Evolutionary conservation across 2,797 vertebrate genomes (phyloP).

Genomic region (Chaetodon trifasciatus): DNA sequence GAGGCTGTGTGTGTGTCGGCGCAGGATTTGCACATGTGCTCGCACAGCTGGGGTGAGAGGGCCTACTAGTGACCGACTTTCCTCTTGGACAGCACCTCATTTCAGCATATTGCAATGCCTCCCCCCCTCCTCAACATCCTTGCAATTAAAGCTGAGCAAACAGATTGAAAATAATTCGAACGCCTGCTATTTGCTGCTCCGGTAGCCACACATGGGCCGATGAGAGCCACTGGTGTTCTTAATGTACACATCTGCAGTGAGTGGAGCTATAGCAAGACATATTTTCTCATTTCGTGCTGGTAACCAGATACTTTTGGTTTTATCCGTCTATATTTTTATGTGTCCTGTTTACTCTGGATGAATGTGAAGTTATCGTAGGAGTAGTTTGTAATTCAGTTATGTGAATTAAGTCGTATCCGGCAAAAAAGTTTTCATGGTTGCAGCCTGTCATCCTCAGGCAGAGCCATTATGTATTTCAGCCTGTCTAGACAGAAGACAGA

Average conservation of each 20-base stretch:
- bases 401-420: neutral
- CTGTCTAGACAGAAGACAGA: conserved; percentile 1
- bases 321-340: neutral
- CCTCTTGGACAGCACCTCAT: conserved; percentile 36
- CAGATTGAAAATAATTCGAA: conserved; percentile 41
- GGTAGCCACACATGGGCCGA: conserved; percentile 21
- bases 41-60: conserved; percentile 63
- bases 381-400: neutral
- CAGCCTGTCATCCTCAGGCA: conserved; percentile 10
- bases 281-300: neutral
- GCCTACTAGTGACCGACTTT: conserved; percentile 47
- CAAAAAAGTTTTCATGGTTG: neutral
- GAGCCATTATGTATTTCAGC: conserved; percentile 15
- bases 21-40: conserved; percentile 44
- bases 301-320: neutral
- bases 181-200: conserved; percentile 35
- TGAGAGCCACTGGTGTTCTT: conserved; percentile 13
- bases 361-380: neutral
- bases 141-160: conserved; percentile 52
- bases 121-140: neutral
- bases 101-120: conserved; percentile 8
- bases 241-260: conserved; percentile 8
- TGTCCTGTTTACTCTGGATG: neutral
- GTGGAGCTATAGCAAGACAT: neutral
- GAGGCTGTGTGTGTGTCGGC: conserved; percentile 19